Percentiles rank a stretch among this genome's conserved stretches.
Conservation (phyloP, 2,797 vertebrate species). For the Tenualosa ilisha region DNA sequence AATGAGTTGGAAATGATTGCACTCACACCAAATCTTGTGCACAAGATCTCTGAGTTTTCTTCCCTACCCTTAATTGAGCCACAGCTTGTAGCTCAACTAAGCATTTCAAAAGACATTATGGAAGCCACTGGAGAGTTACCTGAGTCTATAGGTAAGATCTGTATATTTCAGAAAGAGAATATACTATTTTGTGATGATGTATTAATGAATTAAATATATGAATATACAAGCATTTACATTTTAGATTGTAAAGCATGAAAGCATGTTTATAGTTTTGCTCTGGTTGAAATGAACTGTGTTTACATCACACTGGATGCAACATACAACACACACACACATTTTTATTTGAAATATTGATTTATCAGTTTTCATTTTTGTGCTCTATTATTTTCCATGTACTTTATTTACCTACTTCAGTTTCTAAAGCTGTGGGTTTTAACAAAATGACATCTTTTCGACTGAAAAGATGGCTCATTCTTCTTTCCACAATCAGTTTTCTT, state of each 20-base stretch:
- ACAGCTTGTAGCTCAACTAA: slow-evolving; percentile 60
- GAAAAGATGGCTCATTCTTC: slow-evolving; percentile 55
- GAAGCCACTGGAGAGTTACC: slow-evolving; percentile 8
- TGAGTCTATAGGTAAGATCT: slow-evolving; percentile 18
- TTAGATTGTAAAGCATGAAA: not conserved
- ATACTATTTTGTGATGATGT: not conserved
- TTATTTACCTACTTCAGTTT: not conserved
- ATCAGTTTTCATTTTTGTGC: not conserved
- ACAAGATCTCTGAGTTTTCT: slow-evolving; percentile 74
- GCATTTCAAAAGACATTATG: slow-evolving; percentile 53
- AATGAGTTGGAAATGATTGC: slow-evolving; percentile 82
- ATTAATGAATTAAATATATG: not conserved
- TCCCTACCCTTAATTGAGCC: slow-evolving; percentile 74
- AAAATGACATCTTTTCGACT: slow-evolving; percentile 52
- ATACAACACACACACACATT: not conserved
- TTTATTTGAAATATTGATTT: not conserved
- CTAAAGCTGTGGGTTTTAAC: not conserved
- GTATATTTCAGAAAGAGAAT: not conserved
- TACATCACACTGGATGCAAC: not conserved
- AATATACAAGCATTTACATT: not conserved
- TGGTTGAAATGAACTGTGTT: not conserved
- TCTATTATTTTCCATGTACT: not conserved
- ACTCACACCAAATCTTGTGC: slow-evolving; percentile 76
- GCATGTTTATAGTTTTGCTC: not conserved
- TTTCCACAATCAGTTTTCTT: slow-evolving; percentile 20